phyloP scores from a whole-genome alignment of 2,888 invertebrate species.

The Polietes domitor region DNA sequence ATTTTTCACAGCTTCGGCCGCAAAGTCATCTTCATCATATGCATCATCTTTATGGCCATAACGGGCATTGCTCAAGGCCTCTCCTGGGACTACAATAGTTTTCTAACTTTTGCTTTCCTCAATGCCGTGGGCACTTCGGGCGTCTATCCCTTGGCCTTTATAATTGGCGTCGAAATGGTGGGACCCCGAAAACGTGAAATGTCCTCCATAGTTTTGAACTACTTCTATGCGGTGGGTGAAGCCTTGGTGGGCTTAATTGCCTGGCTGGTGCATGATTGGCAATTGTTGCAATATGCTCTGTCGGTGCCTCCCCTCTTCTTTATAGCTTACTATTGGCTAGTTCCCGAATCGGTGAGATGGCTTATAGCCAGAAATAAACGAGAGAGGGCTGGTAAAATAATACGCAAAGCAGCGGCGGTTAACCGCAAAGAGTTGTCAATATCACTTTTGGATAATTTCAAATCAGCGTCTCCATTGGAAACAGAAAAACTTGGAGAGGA shows the following conservation, averaged over 20 bases:
- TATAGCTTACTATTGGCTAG: conserved; percentile 83
- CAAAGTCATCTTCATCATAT: conserved; percentile 83
- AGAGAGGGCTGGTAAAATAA: conserved; percentile 82
- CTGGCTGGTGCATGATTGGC: conserved; percentile 84
- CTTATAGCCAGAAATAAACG: conserved; percentile 83
- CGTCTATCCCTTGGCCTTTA: conserved; percentile 84
- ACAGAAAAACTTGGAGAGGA: neutral
- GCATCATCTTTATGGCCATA: conserved; percentile 83
- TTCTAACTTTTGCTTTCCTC: conserved; percentile 82
- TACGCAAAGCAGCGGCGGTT: conserved; percentile 83
- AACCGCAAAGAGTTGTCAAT: conserved; percentile 82
- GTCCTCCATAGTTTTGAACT: conserved; percentile 84
- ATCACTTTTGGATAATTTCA: conserved; percentile 80
- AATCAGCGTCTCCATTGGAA: conserved; percentile 63
- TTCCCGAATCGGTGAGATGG: conserved; percentile 87
- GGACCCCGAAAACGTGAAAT: conserved; percentile 84
- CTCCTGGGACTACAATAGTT: conserved; percentile 82
- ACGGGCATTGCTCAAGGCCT: conserved; percentile 83
- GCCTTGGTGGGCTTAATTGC: conserved; percentile 84
- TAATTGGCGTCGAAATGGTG: conserved; percentile 85
- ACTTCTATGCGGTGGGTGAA: conserved; percentile 86
- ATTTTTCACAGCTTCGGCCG: conserved; percentile 82
- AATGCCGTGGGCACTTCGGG: conserved; percentile 85
- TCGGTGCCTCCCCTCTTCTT: conserved; percentile 84
- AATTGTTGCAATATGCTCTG: conserved; percentile 82